These are phyloP conservation scores for Agonopterix subpropinquella DNA, from an alignment of 2,888 invertebrate species.

Conservation along the genomic window DNA sequence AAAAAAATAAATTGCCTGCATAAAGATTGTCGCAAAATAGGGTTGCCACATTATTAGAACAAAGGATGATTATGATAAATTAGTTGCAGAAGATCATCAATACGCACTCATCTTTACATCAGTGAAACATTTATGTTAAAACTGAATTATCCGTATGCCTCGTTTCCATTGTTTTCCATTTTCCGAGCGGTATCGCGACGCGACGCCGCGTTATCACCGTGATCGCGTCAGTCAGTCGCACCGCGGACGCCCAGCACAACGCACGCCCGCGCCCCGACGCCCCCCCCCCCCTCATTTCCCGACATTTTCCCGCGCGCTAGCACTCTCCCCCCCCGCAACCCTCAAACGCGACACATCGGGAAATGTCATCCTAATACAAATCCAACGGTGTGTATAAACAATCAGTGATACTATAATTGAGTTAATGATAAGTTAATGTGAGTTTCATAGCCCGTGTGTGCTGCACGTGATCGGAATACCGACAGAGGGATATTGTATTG, in stretches of 20 bases:
- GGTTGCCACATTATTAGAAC: too few relatives aligned
- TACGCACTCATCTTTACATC: too few relatives aligned
- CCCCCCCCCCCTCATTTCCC: constrained; percentile 45
- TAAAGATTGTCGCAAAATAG: too few relatives aligned
- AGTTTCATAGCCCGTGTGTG: constrained; percentile 40
- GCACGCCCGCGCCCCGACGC: constrained; percentile 41
- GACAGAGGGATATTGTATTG: constrained; percentile 49
- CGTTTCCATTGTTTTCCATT: constrained; percentile 67
- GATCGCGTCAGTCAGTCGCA: constrained; percentile 46
- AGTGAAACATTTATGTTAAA: neutral
- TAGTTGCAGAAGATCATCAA: neutral
- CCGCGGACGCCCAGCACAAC: constrained; percentile 39
- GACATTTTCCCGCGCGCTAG: constrained; percentile 41
- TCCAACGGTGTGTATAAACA: constrained; percentile 54
- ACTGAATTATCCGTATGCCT: constrained; percentile 16
- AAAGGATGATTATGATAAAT: too few relatives aligned
- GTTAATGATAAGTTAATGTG: constrained; percentile 60
- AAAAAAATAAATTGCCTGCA: too few relatives aligned
- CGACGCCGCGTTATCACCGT: constrained; percentile 51
- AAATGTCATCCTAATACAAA: constrained; percentile 56
- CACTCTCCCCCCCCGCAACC: constrained; percentile 24
- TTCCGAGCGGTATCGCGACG: constrained; percentile 45
- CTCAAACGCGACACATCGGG: constrained; percentile 31
- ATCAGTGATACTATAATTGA: constrained; percentile 39
- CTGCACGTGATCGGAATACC: constrained; percentile 63